A percentile compares a stretch with the other conserved stretches of the same genome.
phyloP scores from a whole-genome alignment of 2,888 invertebrate species.

The Caenorhabditis afra region DNA sequence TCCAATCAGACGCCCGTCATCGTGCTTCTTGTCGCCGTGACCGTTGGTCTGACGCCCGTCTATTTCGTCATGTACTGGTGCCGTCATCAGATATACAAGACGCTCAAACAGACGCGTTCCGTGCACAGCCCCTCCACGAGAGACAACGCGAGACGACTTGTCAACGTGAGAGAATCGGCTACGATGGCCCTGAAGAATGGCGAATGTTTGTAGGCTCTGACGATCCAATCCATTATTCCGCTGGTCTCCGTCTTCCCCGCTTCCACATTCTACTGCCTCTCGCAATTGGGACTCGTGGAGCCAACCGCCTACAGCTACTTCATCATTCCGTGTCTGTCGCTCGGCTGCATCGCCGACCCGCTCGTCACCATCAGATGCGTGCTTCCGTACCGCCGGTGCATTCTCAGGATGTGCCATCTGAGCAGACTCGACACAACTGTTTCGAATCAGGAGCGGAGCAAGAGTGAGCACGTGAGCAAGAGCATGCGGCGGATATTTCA shows the following conservation, averaged over 20 bases:
- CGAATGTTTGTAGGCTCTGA: conserved; percentile 53
- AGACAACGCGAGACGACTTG: conserved; percentile 46
- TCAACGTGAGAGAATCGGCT: conserved; percentile 27
- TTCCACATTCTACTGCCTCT: conserved; percentile 39
- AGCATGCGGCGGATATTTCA: conserved; percentile 22
- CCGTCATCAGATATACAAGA: conserved; percentile 42
- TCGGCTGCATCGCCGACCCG: conserved; percentile 47
- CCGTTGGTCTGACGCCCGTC: conserved; percentile 40
- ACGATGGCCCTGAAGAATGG: too few relatives aligned
- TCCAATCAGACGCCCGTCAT: conserved; percentile 37
- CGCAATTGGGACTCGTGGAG: conserved; percentile 43
- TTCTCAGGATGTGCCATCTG: conserved; percentile 28
- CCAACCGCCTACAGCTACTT: conserved; percentile 46
- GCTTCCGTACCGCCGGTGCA: conserved; percentile 44
- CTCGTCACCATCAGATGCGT: conserved; percentile 45
- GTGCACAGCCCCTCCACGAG: conserved; percentile 53
- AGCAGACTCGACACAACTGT: conserved; percentile 10
- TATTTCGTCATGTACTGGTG: conserved; percentile 60
- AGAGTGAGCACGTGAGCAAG: conserved; percentile 7
- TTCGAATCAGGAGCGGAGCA: conserved; percentile 34
- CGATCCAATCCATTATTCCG: conserved; percentile 53
- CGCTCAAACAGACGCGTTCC: conserved; percentile 36
- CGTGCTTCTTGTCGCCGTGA: conserved; percentile 21
- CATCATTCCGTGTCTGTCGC: conserved; percentile 45
- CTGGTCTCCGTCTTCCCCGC: conserved; percentile 53